Evolutionary conservation across 23 tunicate species (phyloP), one percentile per base, ranked within the genome.

Genomic region (Aplidium turbinatum): DNA sequence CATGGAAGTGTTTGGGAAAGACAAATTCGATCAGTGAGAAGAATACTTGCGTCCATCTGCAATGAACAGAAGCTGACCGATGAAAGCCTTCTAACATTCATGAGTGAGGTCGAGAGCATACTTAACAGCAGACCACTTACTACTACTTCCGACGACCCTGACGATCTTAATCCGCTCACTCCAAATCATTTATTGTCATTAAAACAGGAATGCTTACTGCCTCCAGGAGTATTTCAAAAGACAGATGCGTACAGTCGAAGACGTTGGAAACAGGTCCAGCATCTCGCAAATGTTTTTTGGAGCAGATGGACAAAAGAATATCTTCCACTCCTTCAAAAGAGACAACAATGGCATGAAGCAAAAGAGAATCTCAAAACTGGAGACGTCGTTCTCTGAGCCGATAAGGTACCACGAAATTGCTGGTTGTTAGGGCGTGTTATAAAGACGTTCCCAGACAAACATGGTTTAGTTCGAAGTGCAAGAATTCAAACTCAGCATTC

Each of bases 1-100:
- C 76, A 68, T 35, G 76, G 77, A 48, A 77, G 68, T 53, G 77
- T 80, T 3, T 68, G 57, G 47, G 77, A 80, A 38, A 19, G 85
- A 26, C 85, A 61, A 28, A 80, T 80, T 20, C 64, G 78, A n/a
- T 46, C 85, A 4, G 58, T 64, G 3, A 47, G 77, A 5, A 77
- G 40, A 77, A 66, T 77, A 39, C 82, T 77, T 35, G 28, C 52
- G 6, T 36, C 77, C 39, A 16, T 70, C 28, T 70, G 77, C 33
- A 26, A 27, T 4, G 47, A 63, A 64, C 74, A 63, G 22, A 67
- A 29, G 26, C 30, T 77, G 34, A 63, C 40, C 22, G 73, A 38
- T 18, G 82, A 77, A 40, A 47, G 68, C 38, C 32, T 77, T 26
- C 25, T 30, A 4, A 77, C 82, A 6, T 28, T 77, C 3, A n/a